Evolutionary conservation across 2,113 vertebrate genomes (phyloP).

Genomic region (Carollia perspicillata): DNA sequence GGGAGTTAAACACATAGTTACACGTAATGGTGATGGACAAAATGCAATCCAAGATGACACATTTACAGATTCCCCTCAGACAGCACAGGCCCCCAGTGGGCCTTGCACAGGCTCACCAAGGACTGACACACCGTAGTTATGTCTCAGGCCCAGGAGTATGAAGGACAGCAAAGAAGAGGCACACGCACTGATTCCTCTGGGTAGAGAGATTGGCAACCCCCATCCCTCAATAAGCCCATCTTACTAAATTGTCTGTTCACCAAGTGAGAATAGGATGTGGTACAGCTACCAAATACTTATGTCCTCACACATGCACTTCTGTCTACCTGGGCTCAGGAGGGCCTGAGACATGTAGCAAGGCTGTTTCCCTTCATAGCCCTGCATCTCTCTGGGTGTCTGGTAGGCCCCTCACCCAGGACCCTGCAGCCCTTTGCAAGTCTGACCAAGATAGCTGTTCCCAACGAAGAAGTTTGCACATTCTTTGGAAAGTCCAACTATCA

Average conservation of each 20-base stretch:
- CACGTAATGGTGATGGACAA: neutral
- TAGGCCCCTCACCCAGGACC: neutral
- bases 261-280: neutral
- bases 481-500: neutral
- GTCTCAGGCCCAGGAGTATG: neutral
- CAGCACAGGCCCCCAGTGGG: neutral
- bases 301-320: neutral
- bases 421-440: neutral
- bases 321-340: neutral
- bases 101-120: neutral
- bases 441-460: neutral
- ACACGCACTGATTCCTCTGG: neutral
- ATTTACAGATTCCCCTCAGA: neutral
- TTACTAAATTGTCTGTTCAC: neutral
- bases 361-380: neutral
- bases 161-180: neutral
- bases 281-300: neutral
- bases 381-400: neutral
- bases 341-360: neutral
- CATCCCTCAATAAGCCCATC: neutral
- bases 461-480: neutral
- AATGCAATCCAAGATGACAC: neutral
- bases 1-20: neutral
- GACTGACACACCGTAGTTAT: neutral
- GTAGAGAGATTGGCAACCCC: neutral